Evolutionary conservation across 2,888 invertebrate genomes (phyloP).

Genomic region (Nomada ruficornis): DNA sequence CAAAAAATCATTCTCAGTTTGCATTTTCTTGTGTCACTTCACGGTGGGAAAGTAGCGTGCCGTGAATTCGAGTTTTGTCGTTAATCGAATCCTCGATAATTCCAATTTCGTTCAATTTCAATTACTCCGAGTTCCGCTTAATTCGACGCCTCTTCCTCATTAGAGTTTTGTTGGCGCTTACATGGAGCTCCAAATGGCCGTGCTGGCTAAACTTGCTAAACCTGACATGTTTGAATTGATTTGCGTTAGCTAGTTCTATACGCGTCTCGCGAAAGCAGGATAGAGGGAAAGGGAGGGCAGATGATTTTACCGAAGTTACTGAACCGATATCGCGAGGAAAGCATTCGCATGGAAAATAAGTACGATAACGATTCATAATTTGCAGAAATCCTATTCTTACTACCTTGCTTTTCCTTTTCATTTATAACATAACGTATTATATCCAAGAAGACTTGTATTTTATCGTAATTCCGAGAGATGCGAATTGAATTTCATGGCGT

Average conservation of each 20-base stretch:
- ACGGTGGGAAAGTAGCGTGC: neutral
- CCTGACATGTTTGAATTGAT: conserved; percentile 35
- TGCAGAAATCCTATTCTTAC: no score
- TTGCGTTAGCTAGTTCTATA: neutral
- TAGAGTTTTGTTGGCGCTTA: conserved; percentile 46
- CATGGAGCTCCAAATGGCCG: conserved; percentile 2
- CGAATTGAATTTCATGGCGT: neutral
- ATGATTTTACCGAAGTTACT: conserved; percentile 44
- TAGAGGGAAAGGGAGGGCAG: neutral
- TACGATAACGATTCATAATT: conserved; percentile 2
- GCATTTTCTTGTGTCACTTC: neutral
- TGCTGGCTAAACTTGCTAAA: conserved; percentile 36
- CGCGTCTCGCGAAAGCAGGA: conserved; percentile 1
- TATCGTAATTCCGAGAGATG: no score
- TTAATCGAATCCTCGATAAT: conserved; percentile 52
- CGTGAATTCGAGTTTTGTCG: conserved; percentile 28
- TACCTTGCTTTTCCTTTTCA: no score
- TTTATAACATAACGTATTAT: no score
- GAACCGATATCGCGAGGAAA: neutral
- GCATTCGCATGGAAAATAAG: neutral
- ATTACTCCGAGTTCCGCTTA: conserved; percentile 37
- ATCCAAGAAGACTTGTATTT: no score
- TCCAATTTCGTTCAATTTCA: conserved; percentile 44
- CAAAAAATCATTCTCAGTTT: no score
- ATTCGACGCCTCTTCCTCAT: conserved; percentile 48